Evolutionary conservation across 2,888 invertebrate species (phyloP).

Genomic region (Pseudanteris insignis): DNA sequence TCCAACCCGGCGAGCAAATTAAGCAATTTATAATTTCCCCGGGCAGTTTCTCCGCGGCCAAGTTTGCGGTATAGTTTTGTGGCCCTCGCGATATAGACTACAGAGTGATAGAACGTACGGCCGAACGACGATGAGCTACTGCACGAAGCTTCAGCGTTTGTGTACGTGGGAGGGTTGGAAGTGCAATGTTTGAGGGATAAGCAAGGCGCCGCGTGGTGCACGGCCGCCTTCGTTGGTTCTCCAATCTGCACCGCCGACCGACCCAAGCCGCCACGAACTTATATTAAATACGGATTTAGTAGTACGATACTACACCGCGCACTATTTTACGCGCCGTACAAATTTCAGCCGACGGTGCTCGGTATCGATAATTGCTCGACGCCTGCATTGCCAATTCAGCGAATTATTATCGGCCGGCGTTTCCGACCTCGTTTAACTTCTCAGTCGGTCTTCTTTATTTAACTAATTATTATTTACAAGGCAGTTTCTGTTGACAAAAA

Average conservation of each 20-base stretch:
- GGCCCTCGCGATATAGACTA: conserved; percentile 41
- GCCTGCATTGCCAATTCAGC: too few relatives aligned
- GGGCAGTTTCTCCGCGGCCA: conserved; percentile 45
- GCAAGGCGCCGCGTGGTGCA: conserved; percentile 7
- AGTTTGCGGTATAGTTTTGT: conserved; percentile 47
- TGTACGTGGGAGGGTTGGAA: conserved; percentile 35
- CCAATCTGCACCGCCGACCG: conserved; percentile 46
- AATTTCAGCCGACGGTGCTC: too few relatives aligned
- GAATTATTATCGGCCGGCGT: too few relatives aligned
- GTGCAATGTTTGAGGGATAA: conserved; percentile 47
- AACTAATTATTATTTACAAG: too few relatives aligned
- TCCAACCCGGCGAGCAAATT: conserved; percentile 50
- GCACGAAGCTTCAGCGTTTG: conserved; percentile 13
- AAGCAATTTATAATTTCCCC: conserved; percentile 50
- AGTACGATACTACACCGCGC: conserved; percentile 53
- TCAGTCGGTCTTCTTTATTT: too few relatives aligned
- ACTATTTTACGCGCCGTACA: too few relatives aligned
- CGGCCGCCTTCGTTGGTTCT: conserved; percentile 6
- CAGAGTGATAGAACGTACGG: conserved; percentile 39
- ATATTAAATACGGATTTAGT: conserved; percentile 60
- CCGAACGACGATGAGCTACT: conserved; percentile 37
- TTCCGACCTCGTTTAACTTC: too few relatives aligned
- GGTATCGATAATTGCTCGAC: too few relatives aligned
- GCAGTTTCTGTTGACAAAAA: too few relatives aligned
- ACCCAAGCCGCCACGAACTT: conserved; percentile 52